These are phyloP conservation scores for Paragorgia papillata DNA, from an alignment of 92 coral and sea anemone genomes.

Conservation along the genomic window DNA sequence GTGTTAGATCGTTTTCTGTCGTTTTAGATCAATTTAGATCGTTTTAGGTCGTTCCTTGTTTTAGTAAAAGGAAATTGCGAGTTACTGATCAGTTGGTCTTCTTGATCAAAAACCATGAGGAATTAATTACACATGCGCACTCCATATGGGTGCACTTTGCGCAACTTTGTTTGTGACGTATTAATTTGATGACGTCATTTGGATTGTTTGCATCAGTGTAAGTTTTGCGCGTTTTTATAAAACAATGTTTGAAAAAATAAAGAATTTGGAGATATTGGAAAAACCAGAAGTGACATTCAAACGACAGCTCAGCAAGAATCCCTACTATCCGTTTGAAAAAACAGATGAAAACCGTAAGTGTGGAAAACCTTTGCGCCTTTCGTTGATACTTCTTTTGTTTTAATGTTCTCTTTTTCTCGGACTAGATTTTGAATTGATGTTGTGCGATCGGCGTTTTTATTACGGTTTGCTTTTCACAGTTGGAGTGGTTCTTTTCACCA, in stretches of 20 bases:
- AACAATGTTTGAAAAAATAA: conserved; percentile 65
- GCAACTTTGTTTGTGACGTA: conserved; percentile 31
- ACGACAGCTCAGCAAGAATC: conserved; percentile 66
- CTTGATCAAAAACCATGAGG: too few relatives aligned
- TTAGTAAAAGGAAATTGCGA: too few relatives aligned
- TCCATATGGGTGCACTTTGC: too few relatives aligned
- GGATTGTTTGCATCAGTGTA: neutral
- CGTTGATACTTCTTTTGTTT: neutral
- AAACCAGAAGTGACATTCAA: conserved; percentile 80
- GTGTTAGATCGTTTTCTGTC: too few relatives aligned
- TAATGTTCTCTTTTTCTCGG: conserved; percentile 20
- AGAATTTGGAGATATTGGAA: conserved; percentile 80
- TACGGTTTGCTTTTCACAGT: conserved; percentile 68
- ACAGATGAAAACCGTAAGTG: conserved; percentile 67
- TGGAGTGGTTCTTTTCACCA: conserved; percentile 47
- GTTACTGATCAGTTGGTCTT: too few relatives aligned
- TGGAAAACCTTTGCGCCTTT: too few relatives aligned
- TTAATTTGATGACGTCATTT: neutral
- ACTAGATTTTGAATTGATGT: conserved; percentile 74
- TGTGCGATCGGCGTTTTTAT: conserved; percentile 72
- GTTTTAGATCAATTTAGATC: too few relatives aligned
- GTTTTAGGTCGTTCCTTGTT: too few relatives aligned
- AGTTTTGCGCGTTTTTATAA: neutral
- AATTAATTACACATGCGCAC: too few relatives aligned
- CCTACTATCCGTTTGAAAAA: conserved; percentile 70